Conservation (phyloP, 2,113 vertebrate species). For the Mormyrus iriodes region DNA sequence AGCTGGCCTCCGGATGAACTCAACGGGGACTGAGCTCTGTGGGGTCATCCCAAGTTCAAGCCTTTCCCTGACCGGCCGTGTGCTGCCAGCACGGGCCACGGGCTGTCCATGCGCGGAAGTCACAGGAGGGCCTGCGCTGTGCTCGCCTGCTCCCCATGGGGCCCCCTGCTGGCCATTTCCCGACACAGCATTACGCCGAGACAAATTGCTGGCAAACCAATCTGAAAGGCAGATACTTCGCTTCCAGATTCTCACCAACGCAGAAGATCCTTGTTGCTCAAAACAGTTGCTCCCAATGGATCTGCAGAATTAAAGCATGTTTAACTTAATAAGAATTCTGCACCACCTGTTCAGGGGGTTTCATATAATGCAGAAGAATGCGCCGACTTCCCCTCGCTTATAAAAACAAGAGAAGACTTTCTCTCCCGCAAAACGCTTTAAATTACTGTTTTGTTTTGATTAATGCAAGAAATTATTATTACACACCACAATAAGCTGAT, state of each 20-base stretch:
- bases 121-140: constrained; percentile 50
- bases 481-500: not conserved
- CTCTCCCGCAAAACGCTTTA: not conserved
- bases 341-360: not conserved
- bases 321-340: not conserved
- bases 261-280: constrained; percentile 33
- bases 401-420: not conserved
- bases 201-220: not conserved
- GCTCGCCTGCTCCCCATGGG: not conserved
- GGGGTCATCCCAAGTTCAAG: constrained; percentile 99
- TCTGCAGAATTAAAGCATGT: not conserved
- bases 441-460: not conserved
- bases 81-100: constrained; percentile 44
- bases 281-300: constrained; percentile 34
- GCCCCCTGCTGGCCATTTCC: constrained; percentile 35
- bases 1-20: constrained; percentile 91
- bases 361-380: not conserved
- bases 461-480: not conserved
- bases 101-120: constrained; percentile 43
- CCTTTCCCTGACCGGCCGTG: constrained; percentile 86
- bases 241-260: constrained; percentile 23
- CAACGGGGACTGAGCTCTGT: constrained; percentile 79
- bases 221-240: not conserved
- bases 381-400: not conserved
- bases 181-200: not conserved